Conservation (phyloP, 2,113 vertebrate genomes). For the Hypomesus transpacificus region DNA sequence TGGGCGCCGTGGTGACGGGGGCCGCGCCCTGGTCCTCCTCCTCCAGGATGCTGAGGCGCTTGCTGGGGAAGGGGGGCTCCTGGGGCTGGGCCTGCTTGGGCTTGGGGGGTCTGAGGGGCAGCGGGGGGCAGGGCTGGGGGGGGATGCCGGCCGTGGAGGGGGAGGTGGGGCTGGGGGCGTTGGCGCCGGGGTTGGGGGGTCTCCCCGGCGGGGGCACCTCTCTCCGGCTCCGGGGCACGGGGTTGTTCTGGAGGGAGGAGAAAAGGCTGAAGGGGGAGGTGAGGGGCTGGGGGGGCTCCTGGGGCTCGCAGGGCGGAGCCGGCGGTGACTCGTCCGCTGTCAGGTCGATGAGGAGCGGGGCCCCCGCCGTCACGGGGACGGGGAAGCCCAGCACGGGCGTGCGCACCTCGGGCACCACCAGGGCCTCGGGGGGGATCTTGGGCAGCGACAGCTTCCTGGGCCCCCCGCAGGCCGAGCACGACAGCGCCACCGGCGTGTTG, state of each 20-base stretch:
- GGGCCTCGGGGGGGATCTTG: slow-evolving; percentile 93
- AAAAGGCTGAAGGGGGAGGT: slow-evolving; percentile 75
- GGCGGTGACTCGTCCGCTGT: slow-evolving; percentile 69
- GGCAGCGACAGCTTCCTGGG: slow-evolving; percentile 92
- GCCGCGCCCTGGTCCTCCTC: slow-evolving; percentile 70
- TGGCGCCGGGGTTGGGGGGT: slow-evolving; percentile 59
- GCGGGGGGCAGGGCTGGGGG: slow-evolving; percentile 53
- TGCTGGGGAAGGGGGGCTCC: slow-evolving; percentile 75
- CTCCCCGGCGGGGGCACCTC: slow-evolving; percentile 85
- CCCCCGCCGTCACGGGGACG: slow-evolving; percentile 59
- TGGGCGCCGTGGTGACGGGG: slow-evolving; percentile 49
- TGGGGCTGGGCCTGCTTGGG: slow-evolving; percentile 69
- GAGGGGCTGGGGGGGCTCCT: slow-evolving; percentile 61
- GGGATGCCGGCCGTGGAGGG: slow-evolving; percentile 55
- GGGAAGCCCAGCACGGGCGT: slow-evolving; percentile 82
- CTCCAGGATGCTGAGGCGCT: slow-evolving; percentile 85
- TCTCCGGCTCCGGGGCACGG: slow-evolving; percentile 88
- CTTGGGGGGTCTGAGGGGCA: slow-evolving; percentile 54
- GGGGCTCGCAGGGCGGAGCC: slow-evolving; percentile 63
- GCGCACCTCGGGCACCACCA: slow-evolving; percentile 91
- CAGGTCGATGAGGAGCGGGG: slow-evolving; percentile 68
- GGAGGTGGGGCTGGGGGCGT: slow-evolving; percentile 66
- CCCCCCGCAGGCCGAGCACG: slow-evolving; percentile 92
- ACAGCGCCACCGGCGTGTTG: slow-evolving; percentile 88
- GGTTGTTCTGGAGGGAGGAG: slow-evolving; percentile 89